Conservation (phyloP, 2,888 invertebrate genomes). For the Norana najaformis region DNA sequence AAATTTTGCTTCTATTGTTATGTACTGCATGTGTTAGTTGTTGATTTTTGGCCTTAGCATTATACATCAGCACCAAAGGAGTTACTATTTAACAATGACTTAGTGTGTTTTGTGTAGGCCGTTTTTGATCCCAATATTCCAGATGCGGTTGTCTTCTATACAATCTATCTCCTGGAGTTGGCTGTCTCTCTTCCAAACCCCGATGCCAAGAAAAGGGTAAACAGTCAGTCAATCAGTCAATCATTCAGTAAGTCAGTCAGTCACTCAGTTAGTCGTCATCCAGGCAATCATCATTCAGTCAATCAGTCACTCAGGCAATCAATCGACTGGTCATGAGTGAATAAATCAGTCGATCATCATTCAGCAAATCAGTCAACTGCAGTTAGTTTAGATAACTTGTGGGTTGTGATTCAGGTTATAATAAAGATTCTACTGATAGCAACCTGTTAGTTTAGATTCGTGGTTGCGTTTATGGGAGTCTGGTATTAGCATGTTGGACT, state of each 20-base stretch:
- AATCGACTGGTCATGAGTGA: too few relatives aligned
- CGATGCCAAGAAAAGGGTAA: constrained; percentile 17
- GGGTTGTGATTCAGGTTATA: neutral
- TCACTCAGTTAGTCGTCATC: too few relatives aligned
- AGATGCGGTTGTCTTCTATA: constrained; percentile 84
- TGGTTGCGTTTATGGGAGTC: neutral
- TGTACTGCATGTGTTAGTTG: too few relatives aligned
- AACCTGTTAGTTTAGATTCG: neutral
- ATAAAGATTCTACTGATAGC: neutral
- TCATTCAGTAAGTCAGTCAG: neutral
- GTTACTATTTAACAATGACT: neutral
- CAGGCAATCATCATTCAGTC: too few relatives aligned
- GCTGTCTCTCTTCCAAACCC: constrained; percentile 68
- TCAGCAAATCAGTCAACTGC: neutral
- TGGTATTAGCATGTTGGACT: constrained; percentile 1
- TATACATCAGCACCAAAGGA: too few relatives aligned
- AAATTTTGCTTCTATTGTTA: too few relatives aligned
- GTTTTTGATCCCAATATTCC: constrained; percentile 75
- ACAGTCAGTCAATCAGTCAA: neutral
- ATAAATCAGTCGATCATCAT: neutral
- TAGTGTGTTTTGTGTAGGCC: constrained; percentile 63
- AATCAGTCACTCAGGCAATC: neutral
- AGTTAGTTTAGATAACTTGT: neutral
- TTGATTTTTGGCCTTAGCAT: too few relatives aligned
- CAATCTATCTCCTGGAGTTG: constrained; percentile 83